These are phyloP conservation scores for Monopis laevigella DNA, from an alignment of 2,888 invertebrate genomes.

Conservation along the genomic window DNA sequence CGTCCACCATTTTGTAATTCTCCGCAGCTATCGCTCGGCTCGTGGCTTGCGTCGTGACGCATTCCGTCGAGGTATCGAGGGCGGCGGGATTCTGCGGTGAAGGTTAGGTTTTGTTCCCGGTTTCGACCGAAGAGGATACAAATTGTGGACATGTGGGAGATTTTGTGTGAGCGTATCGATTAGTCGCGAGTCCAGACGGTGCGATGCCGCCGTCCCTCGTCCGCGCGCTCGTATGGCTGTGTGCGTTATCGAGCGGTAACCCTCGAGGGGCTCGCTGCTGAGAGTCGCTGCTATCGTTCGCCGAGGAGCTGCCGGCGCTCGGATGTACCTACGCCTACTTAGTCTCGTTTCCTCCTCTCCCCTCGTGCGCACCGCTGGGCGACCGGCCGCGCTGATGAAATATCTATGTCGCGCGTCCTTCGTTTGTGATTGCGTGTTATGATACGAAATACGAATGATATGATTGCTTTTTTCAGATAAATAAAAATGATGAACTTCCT, in stretches of 20 bases:
- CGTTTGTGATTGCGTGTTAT: constrained; percentile 51
- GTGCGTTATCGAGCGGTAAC: constrained; percentile 63
- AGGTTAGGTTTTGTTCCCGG: constrained; percentile 53
- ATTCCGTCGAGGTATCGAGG: constrained; percentile 29
- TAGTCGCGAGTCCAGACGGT: constrained; percentile 57
- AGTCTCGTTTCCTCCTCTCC: constrained; percentile 37
- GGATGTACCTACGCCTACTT: constrained; percentile 57
- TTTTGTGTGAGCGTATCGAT: constrained; percentile 53
- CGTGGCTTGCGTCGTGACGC: constrained; percentile 51
- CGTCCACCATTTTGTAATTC: constrained; percentile 68
- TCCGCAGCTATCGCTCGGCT: constrained; percentile 60
- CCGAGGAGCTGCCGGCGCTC: constrained; percentile 52
- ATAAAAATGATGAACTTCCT: constrained; percentile 69
- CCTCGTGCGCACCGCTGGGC: constrained; percentile 32
- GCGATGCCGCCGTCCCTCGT: constrained; percentile 51
- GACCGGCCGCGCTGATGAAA: constrained; percentile 8
- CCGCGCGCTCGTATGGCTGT: constrained; percentile 48
- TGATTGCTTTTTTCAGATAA: constrained; percentile 63
- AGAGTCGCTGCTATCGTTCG: constrained; percentile 64
- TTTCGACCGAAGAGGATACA: constrained; percentile 48
- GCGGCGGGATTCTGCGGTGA: background rate
- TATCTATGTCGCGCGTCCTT: constrained; percentile 30
- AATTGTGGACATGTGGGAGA: constrained; percentile 30
- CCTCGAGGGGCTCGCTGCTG: constrained; percentile 62
- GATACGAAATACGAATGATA: background rate